These are phyloP conservation scores for Araneus ventricosus DNA, from an alignment of 1,140 invertebrate genomes.

Conservation along the genomic window DNA sequence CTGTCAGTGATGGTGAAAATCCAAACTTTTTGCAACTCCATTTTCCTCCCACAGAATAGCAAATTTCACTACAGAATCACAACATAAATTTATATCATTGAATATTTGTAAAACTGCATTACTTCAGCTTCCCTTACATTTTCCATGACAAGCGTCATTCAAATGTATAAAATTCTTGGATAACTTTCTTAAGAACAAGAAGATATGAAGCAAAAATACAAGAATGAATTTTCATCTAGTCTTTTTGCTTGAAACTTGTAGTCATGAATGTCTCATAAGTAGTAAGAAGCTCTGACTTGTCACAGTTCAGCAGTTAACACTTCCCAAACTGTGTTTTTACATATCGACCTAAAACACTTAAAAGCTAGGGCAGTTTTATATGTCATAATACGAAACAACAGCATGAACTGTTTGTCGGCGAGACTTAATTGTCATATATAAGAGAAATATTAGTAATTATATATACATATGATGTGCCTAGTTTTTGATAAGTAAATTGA, in stretches of 20 bases:
- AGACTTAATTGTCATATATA: constrained; percentile 45
- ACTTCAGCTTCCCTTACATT: no score
- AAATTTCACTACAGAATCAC: no score
- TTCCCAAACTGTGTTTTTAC: constrained; percentile 56
- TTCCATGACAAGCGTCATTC: no score
- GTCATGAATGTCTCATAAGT: constrained; percentile 47
- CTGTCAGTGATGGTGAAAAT: no score
- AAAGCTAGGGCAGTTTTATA: constrained; percentile 35
- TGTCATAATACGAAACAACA: constrained; percentile 37
- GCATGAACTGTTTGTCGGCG: constrained; percentile 21
- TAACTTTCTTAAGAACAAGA: background rate
- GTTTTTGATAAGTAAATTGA: constrained; percentile 72
- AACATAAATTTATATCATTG: no score
- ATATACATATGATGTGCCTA: constrained; percentile 73
- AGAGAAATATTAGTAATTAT: constrained; percentile 65
- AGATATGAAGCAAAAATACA: constrained; percentile 52
- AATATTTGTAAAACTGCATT: no score
- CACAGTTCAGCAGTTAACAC: constrained; percentile 23
- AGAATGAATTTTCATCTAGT: constrained; percentile 67
- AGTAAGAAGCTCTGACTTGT: constrained; percentile 25
- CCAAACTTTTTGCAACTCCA: no score
- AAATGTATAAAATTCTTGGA: background rate
- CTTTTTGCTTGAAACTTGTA: constrained; percentile 62
- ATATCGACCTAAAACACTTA: constrained; percentile 56
- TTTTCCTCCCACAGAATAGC: no score